Base-by-base conservation (phyloP, 2,888 invertebrate species). In the Zootermopsis nevadensis region DNA sequence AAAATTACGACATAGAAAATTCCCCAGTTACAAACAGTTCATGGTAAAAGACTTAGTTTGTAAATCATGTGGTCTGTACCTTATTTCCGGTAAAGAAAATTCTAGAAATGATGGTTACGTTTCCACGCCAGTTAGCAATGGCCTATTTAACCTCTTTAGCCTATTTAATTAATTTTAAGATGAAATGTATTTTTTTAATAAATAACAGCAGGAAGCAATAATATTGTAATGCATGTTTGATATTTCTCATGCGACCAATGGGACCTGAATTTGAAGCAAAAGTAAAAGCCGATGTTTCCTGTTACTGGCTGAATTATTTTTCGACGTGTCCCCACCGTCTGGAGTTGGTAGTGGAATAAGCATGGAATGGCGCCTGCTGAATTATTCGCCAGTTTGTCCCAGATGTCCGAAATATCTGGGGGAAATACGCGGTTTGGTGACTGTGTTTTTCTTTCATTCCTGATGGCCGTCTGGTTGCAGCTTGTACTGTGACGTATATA, bases 261-360 rank as follows among this genome's bases (percentile, higher is more conserved):
- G 10, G 27, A 10, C 27, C 60, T 60, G 4, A n/a, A 8, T 33
- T 31, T 31, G 27, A 33, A 33, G 33, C 69, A 69, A 30, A 69
- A 24, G 22, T 6, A 33, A 15, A 69, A 69, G 7, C 66, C 19
- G 33, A 22, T 6, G 19, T 33, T 33, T 33, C 8, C 33, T 31
- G 33, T 77, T 55, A 55, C 33, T 33, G 31, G 31, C 24, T 77
- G 77, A 77, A 77, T 77, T 77, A 77, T 77, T 77, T 55, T 77
- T 31, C 77, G 55, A 55, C 55, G 77, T 77, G 55, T 77, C 55
- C 33, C 24, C 33, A 69, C 10, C 19, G 33, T 69, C 12, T 33
- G 33, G 22, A 33, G 33, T 69, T 33, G 7, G 27, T 6, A 69
- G 22, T 15, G 69, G 31, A 69, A 69, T 69, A 19, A 69, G 33